Evolutionary conservation across 2,113 vertebrate genomes (phyloP).

Genomic region (Cisticola juncidis): DNA sequence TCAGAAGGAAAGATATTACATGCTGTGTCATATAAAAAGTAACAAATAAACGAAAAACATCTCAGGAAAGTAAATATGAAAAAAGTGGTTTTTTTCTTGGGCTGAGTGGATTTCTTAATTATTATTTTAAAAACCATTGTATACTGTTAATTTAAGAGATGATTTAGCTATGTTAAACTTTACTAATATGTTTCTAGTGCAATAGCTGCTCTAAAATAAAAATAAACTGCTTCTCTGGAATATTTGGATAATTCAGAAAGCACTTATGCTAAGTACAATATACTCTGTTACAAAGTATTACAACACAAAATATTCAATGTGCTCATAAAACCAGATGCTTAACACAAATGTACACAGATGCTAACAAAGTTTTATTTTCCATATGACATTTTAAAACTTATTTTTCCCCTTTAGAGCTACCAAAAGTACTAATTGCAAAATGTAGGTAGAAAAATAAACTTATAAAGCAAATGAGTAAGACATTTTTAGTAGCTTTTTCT

Average conservation of each 20-base stretch:
- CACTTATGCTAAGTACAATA: not conserved
- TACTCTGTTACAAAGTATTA: not conserved
- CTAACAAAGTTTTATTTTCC: not conserved
- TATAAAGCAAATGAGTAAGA: constrained; percentile 16
- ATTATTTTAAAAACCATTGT: not conserved
- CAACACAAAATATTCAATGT: not conserved
- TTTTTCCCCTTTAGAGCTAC: not conserved
- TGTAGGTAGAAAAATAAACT: not conserved
- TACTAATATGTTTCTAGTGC: not conserved
- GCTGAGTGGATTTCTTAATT: not conserved
- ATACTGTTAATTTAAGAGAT: not conserved
- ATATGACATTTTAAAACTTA: not conserved
- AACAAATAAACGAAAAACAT: not conserved
- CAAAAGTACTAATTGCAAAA: not conserved
- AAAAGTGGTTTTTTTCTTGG: not conserved
- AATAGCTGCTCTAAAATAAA: not conserved
- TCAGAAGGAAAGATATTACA: not conserved
- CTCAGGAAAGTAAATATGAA: not conserved
- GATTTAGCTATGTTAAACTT: not conserved
- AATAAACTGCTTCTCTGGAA: not conserved
- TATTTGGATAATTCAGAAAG: not conserved
- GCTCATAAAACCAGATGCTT: not conserved
- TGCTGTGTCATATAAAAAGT: not conserved
- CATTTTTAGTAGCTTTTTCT: not conserved
- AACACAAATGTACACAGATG: not conserved